Conservation (phyloP, 2,888 invertebrate species). For the Dioctria rufipes region DNA sequence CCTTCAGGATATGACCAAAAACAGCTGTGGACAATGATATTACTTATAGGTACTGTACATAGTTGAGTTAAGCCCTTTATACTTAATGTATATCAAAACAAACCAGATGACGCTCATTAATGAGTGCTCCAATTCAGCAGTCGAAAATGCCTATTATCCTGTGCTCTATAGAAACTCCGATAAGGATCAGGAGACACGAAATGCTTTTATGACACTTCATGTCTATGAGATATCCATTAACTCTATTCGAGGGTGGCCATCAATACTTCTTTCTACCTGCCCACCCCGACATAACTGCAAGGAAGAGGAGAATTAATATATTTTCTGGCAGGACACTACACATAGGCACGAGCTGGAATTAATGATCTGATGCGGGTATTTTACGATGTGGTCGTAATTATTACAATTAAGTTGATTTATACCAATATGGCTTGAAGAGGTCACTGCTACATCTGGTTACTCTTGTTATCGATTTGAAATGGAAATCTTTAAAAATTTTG, state of each 20-base stretch:
- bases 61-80: too few relatives aligned
- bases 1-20: background rate
- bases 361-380: slow-evolving; percentile 52
- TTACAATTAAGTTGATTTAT: slow-evolving; percentile 54
- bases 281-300: background rate
- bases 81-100: background rate
- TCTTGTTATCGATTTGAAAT: background rate
- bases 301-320: background rate
- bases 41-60: too few relatives aligned
- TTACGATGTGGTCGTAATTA: slow-evolving; percentile 54
- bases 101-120: slow-evolving; percentile 43
- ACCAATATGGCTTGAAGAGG: slow-evolving; percentile 38
- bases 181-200: slow-evolving; percentile 53
- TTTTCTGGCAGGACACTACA: background rate
- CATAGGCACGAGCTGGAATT: slow-evolving; percentile 9
- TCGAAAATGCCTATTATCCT: background rate
- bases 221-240: slow-evolving; percentile 34
- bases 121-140: background rate
- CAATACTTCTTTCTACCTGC: slow-evolving; percentile 35
- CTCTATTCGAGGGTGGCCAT: slow-evolving; percentile 36
- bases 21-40: background rate
- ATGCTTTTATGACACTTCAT: slow-evolving; percentile 51
- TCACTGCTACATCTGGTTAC: slow-evolving; percentile 27
- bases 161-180: background rate
- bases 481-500: too few relatives aligned